phyloP scores from a whole-genome alignment of 2,113 vertebrate genomes.

The Melanotaenia duboulayi region DNA sequence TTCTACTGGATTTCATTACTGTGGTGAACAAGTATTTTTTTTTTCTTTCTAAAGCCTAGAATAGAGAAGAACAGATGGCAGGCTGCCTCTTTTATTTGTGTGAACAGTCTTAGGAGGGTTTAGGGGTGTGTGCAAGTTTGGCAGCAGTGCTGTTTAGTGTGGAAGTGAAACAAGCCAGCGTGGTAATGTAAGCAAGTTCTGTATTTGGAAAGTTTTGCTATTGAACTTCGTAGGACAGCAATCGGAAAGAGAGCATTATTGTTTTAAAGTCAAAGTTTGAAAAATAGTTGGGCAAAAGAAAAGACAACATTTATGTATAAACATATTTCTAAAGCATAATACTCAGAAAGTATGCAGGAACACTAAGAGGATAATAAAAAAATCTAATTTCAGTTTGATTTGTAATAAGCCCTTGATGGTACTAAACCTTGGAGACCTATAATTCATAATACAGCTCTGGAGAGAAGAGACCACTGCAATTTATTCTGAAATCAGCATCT shows the following conservation, averaged over 20 bases:
- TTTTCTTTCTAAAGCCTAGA: not conserved
- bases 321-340: no score
- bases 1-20: conserved; percentile 17
- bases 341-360: no score
- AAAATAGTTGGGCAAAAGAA: no score
- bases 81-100: conserved; percentile 22
- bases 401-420: no score
- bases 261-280: not conserved
- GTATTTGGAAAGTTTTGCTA: not conserved
- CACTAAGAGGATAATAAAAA: no score
- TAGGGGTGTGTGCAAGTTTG: conserved; percentile 11
- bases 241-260: not conserved
- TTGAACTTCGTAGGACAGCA: not conserved
- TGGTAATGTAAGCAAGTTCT: not conserved
- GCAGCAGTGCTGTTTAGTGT: conserved; percentile 8
- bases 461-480: no score
- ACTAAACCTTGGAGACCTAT: no score
- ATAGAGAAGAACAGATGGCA: conserved; percentile 47
- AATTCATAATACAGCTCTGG: no score
- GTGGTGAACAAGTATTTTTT: conserved; percentile 4
- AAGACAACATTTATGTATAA: no score
- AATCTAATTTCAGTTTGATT: no score
- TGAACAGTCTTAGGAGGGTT: conserved; percentile 25
- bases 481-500: no score
- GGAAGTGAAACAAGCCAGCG: not conserved